Evolutionary conservation across 2,797 vertebrate genomes (phyloP).

Genomic region (Perodicticus potto): DNA sequence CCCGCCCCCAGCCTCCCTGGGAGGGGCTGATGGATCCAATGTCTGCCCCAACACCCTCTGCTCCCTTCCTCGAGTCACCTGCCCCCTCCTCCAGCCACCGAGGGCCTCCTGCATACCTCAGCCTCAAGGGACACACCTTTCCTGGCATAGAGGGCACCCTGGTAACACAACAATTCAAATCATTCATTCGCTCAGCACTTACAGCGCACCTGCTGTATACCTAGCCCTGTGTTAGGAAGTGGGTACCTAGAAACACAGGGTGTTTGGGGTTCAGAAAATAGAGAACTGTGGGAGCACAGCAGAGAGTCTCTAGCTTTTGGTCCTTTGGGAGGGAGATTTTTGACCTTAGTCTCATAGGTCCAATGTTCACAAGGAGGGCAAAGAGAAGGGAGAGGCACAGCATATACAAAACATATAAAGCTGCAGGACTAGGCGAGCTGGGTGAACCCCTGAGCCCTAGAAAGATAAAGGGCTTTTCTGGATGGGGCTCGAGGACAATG

Average conservation of each 20-base stretch:
- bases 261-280: neutral
- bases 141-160: neutral
- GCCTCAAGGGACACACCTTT: neutral
- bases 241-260: neutral
- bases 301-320: neutral
- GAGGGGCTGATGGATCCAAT: conserved; percentile 65
- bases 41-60: conserved; percentile 24
- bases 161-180: neutral
- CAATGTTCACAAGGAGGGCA: neutral
- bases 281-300: neutral
- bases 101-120: neutral
- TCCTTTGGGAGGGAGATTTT: neutral
- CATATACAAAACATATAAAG: neutral
- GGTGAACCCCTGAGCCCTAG: neutral
- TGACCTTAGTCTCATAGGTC: neutral
- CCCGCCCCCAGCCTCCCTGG: neutral
- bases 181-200: neutral
- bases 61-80: neutral
- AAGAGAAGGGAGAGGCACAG: neutral
- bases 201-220: neutral
- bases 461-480: neutral
- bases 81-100: neutral
- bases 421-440: neutral
- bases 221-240: neutral
- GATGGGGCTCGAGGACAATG: neutral